Percentiles rank a stretch among this genome's conserved stretches.
phyloP scores from a whole-genome alignment of 2,797 vertebrate genomes.

The Melanogrammus aeglefinus region DNA sequence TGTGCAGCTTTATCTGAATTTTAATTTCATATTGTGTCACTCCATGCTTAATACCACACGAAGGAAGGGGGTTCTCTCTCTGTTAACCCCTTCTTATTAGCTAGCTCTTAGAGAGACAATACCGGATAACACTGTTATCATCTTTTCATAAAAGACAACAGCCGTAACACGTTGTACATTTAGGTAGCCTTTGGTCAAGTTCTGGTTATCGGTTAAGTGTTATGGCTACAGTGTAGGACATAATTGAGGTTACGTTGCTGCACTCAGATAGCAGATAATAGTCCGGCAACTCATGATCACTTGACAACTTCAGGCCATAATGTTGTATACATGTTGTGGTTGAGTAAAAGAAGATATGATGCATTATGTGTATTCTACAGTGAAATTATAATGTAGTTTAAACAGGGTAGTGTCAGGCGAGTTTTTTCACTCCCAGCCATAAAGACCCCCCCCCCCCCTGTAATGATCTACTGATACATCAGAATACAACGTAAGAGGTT shows the following conservation, averaged over 20 bases:
- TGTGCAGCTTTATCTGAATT: constrained; percentile 39
- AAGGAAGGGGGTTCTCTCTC: background rate
- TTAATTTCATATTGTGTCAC: constrained; percentile 26
- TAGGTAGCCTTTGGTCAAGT: background rate
- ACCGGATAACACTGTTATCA: background rate
- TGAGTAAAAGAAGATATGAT: background rate
- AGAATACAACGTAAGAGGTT: background rate
- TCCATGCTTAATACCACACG: constrained; percentile 31
- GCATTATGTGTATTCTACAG: background rate
- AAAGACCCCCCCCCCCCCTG: background rate
- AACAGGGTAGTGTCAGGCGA: background rate
- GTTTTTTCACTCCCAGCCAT: background rate
- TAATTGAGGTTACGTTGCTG: too few relatives aligned
- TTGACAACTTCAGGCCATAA: too few relatives aligned
- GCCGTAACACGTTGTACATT: background rate
- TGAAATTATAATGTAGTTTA: background rate
- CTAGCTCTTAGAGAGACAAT: background rate
- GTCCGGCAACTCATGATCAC: too few relatives aligned
- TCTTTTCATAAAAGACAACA: background rate
- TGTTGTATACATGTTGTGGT: too few relatives aligned
- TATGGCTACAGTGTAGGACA: too few relatives aligned
- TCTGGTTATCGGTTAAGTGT: too few relatives aligned
- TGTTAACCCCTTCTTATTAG: background rate
- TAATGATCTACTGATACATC: background rate
- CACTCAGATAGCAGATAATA: too few relatives aligned